phyloP scores from a whole-genome alignment of 2,888 invertebrate genomes.

The Onthophagus sagittarius region DNA sequence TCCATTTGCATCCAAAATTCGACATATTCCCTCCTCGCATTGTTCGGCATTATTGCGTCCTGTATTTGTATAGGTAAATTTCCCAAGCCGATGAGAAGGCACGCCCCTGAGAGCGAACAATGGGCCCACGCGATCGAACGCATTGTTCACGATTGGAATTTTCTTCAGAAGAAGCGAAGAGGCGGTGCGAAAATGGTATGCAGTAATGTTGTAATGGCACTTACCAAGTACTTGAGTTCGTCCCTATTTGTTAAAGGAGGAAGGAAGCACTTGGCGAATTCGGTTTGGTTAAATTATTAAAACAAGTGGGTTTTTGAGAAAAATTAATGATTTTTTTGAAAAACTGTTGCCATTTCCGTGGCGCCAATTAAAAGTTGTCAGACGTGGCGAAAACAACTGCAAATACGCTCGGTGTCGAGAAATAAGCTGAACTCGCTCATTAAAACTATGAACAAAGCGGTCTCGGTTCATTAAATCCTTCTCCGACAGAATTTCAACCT shows the following conservation, averaged over 20 bases:
- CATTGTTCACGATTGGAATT: conserved; percentile 6
- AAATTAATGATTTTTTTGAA: background rate
- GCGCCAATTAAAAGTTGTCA: background rate
- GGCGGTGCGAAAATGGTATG: background rate
- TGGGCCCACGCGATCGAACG: conserved; percentile 7
- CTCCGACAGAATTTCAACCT: background rate
- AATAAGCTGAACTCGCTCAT: background rate
- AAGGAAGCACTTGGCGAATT: background rate
- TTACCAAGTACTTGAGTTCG: background rate
- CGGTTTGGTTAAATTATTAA: background rate
- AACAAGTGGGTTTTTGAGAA: background rate
- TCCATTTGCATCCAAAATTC: conserved; percentile 13
- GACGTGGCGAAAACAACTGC: background rate
- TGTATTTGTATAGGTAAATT: conserved; percentile 14
- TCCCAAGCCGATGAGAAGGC: conserved; percentile 12
- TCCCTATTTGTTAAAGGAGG: background rate
- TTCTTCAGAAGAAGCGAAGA: conserved; percentile 1
- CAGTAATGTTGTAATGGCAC: background rate
- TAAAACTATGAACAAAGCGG: background rate
- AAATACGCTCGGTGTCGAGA: background rate
- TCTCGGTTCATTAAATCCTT: background rate
- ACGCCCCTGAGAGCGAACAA: conserved; percentile 4
- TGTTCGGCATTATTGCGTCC: conserved; percentile 14
- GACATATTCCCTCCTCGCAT: conserved; percentile 10
- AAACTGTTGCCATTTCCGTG: background rate